Evolutionary conservation across 2,797 vertebrate genomes (phyloP).

Genomic region (Phoebastria nigripes): DNA sequence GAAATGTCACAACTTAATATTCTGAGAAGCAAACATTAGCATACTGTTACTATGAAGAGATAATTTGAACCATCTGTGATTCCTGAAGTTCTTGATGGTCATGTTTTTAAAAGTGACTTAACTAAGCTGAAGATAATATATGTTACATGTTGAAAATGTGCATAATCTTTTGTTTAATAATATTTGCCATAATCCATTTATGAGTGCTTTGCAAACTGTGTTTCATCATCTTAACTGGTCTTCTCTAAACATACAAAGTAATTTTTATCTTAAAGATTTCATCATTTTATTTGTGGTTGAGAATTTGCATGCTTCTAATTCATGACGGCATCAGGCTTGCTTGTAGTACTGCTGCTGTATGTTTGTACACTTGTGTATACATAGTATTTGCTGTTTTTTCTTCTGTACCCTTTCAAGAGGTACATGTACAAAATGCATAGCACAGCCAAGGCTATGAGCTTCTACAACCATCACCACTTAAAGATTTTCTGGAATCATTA

Average conservation of each 20-base stretch:
- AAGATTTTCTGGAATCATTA: background rate
- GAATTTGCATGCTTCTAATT: background rate
- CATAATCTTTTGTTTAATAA: background rate
- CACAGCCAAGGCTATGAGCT: background rate
- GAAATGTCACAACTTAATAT: background rate
- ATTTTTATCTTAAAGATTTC: background rate
- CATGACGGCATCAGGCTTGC: background rate
- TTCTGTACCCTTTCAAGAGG: background rate
- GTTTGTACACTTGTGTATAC: background rate
- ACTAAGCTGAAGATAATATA: background rate
- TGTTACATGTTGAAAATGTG: background rate
- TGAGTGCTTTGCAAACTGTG: background rate
- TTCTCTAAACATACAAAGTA: background rate
- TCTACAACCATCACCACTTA: background rate
- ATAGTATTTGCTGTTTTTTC: background rate
- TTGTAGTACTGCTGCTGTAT: background rate
- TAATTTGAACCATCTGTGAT: background rate
- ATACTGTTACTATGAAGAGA: background rate
- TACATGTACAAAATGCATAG: background rate
- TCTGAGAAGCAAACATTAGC: background rate
- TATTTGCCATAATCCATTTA: background rate
- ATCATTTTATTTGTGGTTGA: background rate
- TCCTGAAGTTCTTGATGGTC: background rate
- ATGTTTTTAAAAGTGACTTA: background rate
- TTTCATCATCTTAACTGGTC: background rate